phyloP scores from a whole-genome alignment of 2,113 vertebrate species.

The Artemisiospiza belli region DNA sequence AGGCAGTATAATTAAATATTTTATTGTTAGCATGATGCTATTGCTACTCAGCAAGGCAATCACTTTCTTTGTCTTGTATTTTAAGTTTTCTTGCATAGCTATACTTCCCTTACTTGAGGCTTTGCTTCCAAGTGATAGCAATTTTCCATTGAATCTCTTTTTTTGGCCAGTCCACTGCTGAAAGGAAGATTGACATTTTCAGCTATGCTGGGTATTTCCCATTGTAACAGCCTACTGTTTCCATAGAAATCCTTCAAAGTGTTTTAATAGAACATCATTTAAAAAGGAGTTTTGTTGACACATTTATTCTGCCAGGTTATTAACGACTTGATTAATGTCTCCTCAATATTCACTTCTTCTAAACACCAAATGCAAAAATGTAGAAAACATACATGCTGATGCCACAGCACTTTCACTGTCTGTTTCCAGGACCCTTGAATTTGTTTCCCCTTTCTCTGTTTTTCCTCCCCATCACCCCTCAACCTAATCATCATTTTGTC shows the following conservation, averaged over 20 bases:
- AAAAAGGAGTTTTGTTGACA: slow-evolving; percentile 46
- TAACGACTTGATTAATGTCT: slow-evolving; percentile 18
- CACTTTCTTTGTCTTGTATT: neutral
- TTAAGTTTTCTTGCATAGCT: neutral
- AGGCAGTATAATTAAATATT: neutral
- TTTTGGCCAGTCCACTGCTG: slow-evolving; percentile 13
- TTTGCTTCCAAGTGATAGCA: slow-evolving; percentile 13
- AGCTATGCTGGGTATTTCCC: slow-evolving; percentile 49
- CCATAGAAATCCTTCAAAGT: slow-evolving; percentile 54
- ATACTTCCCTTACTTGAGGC: neutral
- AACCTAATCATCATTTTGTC: slow-evolving; percentile 17
- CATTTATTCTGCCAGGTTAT: slow-evolving; percentile 44
- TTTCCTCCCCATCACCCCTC: neutral
- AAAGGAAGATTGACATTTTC: slow-evolving; percentile 31
- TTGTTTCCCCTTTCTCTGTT: neutral
- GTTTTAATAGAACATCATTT: slow-evolving; percentile 31
- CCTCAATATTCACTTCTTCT: neutral
- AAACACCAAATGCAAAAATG: neutral
- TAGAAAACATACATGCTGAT: neutral
- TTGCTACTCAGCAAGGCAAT: neutral
- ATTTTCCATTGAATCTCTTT: neutral
- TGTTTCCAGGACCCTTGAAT: neutral
- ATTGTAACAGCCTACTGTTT: slow-evolving; percentile 55
- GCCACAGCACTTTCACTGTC: neutral
- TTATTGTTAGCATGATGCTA: neutral